Evolutionary conservation across 2,888 invertebrate genomes (phyloP), one percentile per base, ranked within the genome.

Genomic region (Cyaniris semiargus): DNA sequence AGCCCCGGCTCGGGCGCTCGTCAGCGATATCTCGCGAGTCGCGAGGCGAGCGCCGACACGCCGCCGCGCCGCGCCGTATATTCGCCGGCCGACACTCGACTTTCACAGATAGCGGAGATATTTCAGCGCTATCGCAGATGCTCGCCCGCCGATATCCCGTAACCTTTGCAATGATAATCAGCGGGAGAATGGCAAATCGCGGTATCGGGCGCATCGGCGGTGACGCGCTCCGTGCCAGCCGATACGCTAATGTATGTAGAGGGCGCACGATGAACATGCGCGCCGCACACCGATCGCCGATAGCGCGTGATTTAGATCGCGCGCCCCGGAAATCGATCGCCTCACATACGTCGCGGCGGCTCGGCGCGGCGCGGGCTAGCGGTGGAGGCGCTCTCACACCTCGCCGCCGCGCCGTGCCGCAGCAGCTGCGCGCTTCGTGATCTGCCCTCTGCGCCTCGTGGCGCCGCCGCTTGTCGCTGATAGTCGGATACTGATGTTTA

Each of bases 231-330:
- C 78, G 75, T 56, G 78, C 23, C 72, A 75, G 58, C 23, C 70
- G 79, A 76, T 79, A 78, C 78, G 76, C 78, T 80, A 80, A 80
- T 80, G 78, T 80, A 78, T 79, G 79, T 78, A 80, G 78, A 75
- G 80, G 79, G 77, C 77, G 79, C 80, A 81, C 83, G 81, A 79
- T 76, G 60, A 21, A 66, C 60, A 66, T 27, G 79, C 58, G 76
- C 72, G 77, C 75, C 76, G 77, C 77, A 78, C 78, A 72, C 76
- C 78, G 79, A 77, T 76, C 76, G 76, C 53, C 77, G 80, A 80
- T 79, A 80, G 70, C 66, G 38, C 13, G 79, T 79, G 80, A 80
- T 78, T 80, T 80, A 79, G 79, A 79, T 79, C 75, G 53, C 76
- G 23, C 71, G 71, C 70, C 70, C 44, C 31, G 77, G 77, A 79